These are phyloP conservation scores for Sminthopsis crassicaudata DNA, from an alignment of 2,113 vertebrate species.

Conservation along the genomic window DNA sequence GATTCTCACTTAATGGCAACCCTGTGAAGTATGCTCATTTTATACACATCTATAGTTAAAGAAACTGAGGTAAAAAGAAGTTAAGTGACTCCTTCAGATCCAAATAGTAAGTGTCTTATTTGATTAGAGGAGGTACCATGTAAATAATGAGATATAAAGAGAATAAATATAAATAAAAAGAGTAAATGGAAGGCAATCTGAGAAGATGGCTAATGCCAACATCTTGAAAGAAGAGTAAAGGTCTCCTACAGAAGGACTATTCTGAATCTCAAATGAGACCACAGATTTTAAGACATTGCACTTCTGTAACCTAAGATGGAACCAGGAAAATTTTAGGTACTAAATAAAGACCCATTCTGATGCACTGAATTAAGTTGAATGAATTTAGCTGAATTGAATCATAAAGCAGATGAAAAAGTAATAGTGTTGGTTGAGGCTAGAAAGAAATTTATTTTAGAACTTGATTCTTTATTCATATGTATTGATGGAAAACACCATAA, in stretches of 20 bases:
- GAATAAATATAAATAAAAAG: not conserved
- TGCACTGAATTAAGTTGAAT: not conserved
- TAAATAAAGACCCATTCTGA: not conserved
- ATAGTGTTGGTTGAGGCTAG: not conserved
- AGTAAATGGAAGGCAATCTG: not conserved
- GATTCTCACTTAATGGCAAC: no score
- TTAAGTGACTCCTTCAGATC: no score
- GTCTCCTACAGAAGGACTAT: not conserved
- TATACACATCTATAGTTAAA: no score
- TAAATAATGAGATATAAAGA: not conserved
- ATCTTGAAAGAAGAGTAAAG: not conserved
- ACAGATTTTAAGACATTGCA: not conserved
- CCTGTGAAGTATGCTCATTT: no score
- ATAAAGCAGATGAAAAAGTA: not conserved
- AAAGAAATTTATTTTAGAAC: not conserved
- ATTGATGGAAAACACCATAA: conserved; percentile 15
- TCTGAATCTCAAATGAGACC: not conserved
- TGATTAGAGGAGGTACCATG: not conserved
- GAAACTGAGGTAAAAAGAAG: no score
- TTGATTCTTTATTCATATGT: not conserved
- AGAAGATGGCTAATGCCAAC: not conserved
- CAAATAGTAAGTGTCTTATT: not conserved
- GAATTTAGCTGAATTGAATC: not conserved
- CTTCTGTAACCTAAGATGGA: not conserved
- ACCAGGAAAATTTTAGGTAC: not conserved